Conservation (phyloP, 2,113 vertebrate species). For the Entelurus aequoreus region DNA sequence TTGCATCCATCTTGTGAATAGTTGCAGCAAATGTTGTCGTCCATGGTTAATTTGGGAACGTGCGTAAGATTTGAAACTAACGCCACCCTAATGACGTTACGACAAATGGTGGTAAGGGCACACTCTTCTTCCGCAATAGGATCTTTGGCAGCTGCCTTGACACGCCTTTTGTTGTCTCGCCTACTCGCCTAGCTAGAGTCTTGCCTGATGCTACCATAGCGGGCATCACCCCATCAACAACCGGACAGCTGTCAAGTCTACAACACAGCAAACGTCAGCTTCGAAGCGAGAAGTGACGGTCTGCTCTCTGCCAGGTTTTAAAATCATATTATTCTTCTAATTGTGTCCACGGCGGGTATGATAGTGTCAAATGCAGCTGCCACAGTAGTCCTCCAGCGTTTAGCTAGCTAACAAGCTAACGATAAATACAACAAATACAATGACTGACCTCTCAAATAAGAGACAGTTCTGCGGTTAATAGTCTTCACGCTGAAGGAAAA, state of each 20-base stretch:
- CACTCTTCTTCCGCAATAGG: background rate
- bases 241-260: constrained; percentile 4
- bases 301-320: constrained; percentile 32
- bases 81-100: background rate
- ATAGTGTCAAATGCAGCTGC: background rate
- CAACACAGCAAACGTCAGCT: background rate
- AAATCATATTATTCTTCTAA: background rate
- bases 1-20: too few species aligned
- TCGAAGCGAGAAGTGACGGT: constrained; percentile 13
- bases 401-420: constrained; percentile 37
- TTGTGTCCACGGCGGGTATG: background rate
- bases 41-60: too few species aligned
- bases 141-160: constrained; percentile 31
- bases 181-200: constrained; percentile 12
- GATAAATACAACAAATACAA: constrained; percentile 20
- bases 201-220: constrained; percentile 21
- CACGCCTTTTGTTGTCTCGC: constrained; percentile 60
- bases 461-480: background rate
- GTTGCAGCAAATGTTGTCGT: too few species aligned
- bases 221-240: constrained; percentile 29
- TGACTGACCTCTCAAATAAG: background rate
- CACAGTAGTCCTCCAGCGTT: background rate
- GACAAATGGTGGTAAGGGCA: background rate
- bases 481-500: constrained; percentile 17
- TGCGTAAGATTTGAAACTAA: background rate